phyloP scores from a whole-genome alignment of 2,888 invertebrate genomes.

The Villa cingulata region DNA sequence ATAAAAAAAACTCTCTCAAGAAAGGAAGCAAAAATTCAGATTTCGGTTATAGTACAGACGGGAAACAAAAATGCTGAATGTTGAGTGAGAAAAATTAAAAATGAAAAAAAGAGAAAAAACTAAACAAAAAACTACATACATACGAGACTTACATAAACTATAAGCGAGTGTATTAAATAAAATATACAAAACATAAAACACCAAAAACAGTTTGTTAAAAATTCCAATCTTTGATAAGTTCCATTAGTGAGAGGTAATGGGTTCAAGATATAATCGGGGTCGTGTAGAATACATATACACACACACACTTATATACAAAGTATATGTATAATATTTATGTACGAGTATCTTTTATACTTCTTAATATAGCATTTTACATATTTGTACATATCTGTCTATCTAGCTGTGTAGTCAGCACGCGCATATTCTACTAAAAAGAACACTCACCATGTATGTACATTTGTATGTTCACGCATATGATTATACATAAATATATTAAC shows the following conservation, averaged over 20 bases:
- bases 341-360: too few relatives aligned
- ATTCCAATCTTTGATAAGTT: slow-evolving; percentile 33
- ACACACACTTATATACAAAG: too few relatives aligned
- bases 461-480: neutral
- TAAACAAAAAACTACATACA: too few relatives aligned
- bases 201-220: slow-evolving; percentile 16
- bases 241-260: slow-evolving; percentile 36
- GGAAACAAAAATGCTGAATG: neutral
- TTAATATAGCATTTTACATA: neutral
- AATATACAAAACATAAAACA: neutral
- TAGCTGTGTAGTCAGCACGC: neutral
- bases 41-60: too few relatives aligned
- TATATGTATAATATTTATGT: too few relatives aligned
- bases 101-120: neutral
- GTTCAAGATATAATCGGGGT: slow-evolving; percentile 19
- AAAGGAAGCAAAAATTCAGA: too few relatives aligned
- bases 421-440: neutral
- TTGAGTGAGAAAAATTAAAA: neutral
- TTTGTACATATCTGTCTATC: too few relatives aligned
- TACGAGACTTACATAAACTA: too few relatives aligned
- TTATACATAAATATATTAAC: too few relatives aligned
- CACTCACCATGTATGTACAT: neutral
- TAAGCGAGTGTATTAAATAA: too few relatives aligned
- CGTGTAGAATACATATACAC: slow-evolving; percentile 6
- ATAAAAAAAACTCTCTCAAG: too few relatives aligned